phyloP scores from a whole-genome alignment of 2,113 vertebrate species.

The Setophaga coronata region DNA sequence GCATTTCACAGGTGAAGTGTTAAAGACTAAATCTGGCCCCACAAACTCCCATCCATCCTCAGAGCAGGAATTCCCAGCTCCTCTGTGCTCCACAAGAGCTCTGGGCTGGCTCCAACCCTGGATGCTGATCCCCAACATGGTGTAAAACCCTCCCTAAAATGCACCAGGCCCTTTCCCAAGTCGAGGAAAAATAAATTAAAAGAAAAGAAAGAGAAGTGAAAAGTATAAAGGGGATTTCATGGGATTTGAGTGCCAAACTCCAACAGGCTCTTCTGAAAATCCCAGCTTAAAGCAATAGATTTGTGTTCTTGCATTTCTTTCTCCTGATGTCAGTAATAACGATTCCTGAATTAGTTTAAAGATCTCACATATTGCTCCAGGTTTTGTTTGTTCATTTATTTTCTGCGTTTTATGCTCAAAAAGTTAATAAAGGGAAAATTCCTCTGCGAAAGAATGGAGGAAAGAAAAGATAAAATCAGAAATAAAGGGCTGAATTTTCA shows the following conservation, averaged over 20 bases:
- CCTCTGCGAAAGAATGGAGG: background rate
- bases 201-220: slow-evolving; percentile 25
- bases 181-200: slow-evolving; percentile 29
- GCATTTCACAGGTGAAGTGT: background rate
- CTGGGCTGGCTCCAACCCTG: background rate
- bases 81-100: background rate
- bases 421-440: slow-evolving; percentile 43
- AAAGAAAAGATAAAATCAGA: slow-evolving; percentile 23
- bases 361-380: slow-evolving; percentile 3
- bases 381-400: slow-evolving; percentile 49
- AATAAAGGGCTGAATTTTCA: background rate
- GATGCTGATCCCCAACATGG: background rate
- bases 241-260: slow-evolving; percentile 55
- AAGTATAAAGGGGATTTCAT: slow-evolving; percentile 56
- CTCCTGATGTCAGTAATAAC: slow-evolving; percentile 55
- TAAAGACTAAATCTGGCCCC: background rate
- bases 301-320: slow-evolving; percentile 52
- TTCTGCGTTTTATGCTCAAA: background rate
- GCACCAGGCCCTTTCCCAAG: background rate
- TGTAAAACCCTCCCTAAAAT: background rate
- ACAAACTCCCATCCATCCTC: background rate
- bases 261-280: slow-evolving; percentile 52
- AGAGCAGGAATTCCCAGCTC: background rate
- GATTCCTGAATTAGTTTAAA: slow-evolving; percentile 21
- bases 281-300: slow-evolving; percentile 57